phyloP scores from a whole-genome alignment of 2,113 vertebrate species.

The Cochlearius cochlearius region DNA sequence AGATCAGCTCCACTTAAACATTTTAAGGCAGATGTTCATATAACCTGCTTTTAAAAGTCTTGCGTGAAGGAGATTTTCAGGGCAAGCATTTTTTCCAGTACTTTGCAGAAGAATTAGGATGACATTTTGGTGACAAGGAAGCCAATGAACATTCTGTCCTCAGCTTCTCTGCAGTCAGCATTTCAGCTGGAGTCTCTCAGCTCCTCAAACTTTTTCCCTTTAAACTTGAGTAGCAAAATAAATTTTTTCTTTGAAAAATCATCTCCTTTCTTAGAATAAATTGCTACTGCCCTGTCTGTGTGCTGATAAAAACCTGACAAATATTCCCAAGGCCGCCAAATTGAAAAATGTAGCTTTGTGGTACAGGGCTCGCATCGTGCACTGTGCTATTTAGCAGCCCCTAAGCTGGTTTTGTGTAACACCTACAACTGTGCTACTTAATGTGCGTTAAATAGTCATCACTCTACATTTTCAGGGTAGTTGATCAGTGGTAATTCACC shows the following conservation, averaged over 20 bases:
- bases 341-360: neutral
- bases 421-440: neutral
- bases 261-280: neutral
- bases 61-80: neutral
- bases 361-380: neutral
- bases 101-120: neutral
- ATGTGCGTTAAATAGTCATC: neutral
- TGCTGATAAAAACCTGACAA: neutral
- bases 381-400: neutral
- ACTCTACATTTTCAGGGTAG: neutral
- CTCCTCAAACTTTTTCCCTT: neutral
- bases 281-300: neutral
- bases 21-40: neutral
- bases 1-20: neutral
- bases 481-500: neutral
- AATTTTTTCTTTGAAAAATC: neutral
- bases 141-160: neutral
- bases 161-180: neutral
- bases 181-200: neutral
- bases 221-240: neutral
- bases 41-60: neutral
- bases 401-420: neutral
- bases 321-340: neutral
- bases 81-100: neutral
- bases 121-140: neutral